A percentile compares a stretch with the other conserved stretches of the same genome.
Conservation (phyloP, 2,797 vertebrate species). For the Hypotaenidia okinawae region DNA sequence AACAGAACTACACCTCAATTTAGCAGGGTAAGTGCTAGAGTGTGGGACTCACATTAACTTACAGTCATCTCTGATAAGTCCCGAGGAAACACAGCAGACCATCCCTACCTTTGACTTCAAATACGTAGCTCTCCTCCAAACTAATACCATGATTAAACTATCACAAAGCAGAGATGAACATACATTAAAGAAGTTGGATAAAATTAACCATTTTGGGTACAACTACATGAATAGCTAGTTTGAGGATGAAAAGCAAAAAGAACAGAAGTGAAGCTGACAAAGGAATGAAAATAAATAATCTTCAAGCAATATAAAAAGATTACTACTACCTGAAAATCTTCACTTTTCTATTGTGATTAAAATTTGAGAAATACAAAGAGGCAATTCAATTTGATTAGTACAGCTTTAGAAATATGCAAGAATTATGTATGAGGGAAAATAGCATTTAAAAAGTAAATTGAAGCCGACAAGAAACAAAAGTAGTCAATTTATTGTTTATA, state of each 20-base stretch:
- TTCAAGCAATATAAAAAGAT: neutral
- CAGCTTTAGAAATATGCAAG: neutral
- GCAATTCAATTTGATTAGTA: neutral
- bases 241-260: neutral
- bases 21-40: neutral
- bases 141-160: neutral
- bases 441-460: neutral
- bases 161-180: neutral
- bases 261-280: neutral
- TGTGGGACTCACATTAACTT: neutral
- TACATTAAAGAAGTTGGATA: neutral
- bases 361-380: constrained; percentile 4
- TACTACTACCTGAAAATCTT: neutral
- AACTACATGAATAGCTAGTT: neutral
- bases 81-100: neutral
- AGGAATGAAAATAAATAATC: constrained; percentile 34
- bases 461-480: neutral
- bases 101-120: neutral
- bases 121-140: neutral
- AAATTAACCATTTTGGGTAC: neutral
- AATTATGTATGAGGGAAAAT: neutral
- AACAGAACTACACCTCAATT: neutral
- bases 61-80: neutral
- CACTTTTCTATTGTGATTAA: constrained; percentile 19
- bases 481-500: neutral